These are phyloP conservation scores for Mustela lutreola DNA, from an alignment of 2,113 vertebrate species.

Conservation along the genomic window DNA sequence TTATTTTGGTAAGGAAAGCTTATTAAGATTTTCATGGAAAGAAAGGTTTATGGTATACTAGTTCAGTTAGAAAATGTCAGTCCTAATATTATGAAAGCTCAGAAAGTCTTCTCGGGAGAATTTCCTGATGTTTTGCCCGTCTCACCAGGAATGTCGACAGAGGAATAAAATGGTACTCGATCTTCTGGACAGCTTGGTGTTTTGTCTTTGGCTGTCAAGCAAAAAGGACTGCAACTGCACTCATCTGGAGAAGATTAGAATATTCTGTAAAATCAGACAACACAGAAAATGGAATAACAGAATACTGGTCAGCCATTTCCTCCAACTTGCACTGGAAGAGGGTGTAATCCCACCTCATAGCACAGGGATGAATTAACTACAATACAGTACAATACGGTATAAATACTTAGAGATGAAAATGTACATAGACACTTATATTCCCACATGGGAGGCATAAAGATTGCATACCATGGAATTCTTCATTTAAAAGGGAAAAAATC, in stretches of 20 bases:
- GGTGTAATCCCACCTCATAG: not conserved
- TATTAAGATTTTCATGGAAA: slow-evolving; percentile 55
- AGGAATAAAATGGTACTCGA: slow-evolving; percentile 80
- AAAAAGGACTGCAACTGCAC: slow-evolving; percentile 74
- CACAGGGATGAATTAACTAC: not conserved
- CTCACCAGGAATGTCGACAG: slow-evolving; percentile 80
- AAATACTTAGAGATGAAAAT: not conserved
- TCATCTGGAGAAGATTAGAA: slow-evolving; percentile 81
- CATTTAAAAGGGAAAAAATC: not conserved
- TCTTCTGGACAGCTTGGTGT: slow-evolving; percentile 84
- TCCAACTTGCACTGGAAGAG: not conserved
- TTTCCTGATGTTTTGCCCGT: slow-evolving; percentile 79
- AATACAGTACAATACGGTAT: not conserved
- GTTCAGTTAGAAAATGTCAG: slow-evolving; percentile 76
- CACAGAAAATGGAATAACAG: slow-evolving; percentile 67
- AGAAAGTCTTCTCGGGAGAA: slow-evolving; percentile 68
- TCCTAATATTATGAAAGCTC: slow-evolving; percentile 77
- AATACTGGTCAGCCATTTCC: not conserved
- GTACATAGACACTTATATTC: not conserved
- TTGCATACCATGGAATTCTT: not conserved
- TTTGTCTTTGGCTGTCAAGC: slow-evolving; percentile 84
- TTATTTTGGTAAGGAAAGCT: slow-evolving; percentile 42
- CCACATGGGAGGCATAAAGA: not conserved
- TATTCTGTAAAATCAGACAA: slow-evolving; percentile 79
- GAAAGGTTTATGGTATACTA: not conserved